phyloP scores from a whole-genome alignment of 2,113 vertebrate genomes.

The Perca flavescens region DNA sequence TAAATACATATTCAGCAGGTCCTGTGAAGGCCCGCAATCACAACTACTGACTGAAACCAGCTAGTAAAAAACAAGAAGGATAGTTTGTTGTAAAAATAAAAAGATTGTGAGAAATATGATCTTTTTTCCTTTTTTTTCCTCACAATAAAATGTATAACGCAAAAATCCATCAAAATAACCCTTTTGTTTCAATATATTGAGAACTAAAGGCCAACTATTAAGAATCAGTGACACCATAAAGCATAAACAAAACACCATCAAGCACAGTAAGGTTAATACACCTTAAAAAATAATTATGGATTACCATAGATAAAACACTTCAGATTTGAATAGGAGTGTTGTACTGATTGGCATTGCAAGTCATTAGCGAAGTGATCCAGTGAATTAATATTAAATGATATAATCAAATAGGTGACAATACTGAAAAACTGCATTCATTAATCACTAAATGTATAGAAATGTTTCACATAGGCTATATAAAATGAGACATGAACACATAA shows the following conservation, averaged over 20 bases:
- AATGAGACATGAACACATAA: neutral
- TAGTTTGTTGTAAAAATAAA: neutral
- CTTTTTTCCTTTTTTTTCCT: fast-evolving
- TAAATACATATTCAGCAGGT: slow-evolving; percentile 64
- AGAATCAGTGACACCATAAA: neutral
- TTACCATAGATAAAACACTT: neutral
- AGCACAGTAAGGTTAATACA: neutral
- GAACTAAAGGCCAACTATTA: neutral
- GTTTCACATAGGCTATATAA: neutral
- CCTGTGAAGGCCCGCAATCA: slow-evolving; percentile 35
- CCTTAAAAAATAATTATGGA: neutral
- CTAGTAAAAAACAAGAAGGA: neutral
- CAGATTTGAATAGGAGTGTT: neutral
- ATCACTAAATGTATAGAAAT: neutral
- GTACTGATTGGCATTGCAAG: neutral
- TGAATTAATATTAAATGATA: neutral
- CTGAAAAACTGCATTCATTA: neutral
- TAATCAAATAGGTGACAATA: neutral
- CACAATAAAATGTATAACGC: neutral
- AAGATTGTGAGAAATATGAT: neutral
- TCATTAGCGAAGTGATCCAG: neutral
- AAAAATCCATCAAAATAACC: neutral
- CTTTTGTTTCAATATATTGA: neutral
- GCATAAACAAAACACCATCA: neutral
- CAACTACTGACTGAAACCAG: neutral